Evolutionary conservation across 2,797 vertebrate species (phyloP), one percentile per base, ranked within the genome.

Genomic region (Ptychobarbus kaznakovi): DNA sequence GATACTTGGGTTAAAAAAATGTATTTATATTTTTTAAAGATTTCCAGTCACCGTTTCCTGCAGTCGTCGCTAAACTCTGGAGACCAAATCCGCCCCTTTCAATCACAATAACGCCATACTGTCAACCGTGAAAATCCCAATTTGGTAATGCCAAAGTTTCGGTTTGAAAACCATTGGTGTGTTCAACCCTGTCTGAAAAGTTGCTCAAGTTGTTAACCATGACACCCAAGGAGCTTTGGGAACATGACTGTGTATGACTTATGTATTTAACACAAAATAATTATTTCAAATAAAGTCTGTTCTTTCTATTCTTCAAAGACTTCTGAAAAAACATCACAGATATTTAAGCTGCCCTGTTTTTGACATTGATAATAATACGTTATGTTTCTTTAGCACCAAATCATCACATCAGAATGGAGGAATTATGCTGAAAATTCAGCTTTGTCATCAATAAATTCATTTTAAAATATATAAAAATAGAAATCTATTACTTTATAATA

Each of bases 111-210:
- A 80, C 38, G 11, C 20, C 58, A 51, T 66, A 18, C 65, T 83
- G 85, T 83, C 85, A 86, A 56, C 69, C 18, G 49, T 72, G 46
- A 69, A 78, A 63, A 78, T 86, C 61, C 72, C 80, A 69, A 82
- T 82, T 73, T 81, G 49, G 74, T 75, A 51, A 58, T 56, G 74
- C 0, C 4, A 78, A 84, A 78, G 35, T 79, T 79, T 77, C 9
- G 11, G 46, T 58, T 75, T 66, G 46, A 77, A 68, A 77, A 77
- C 44, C 46, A 42, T 40, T 9, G 74, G 63, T 84, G 74, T 78
- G 32, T 77, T 76, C 63, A 84, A 32, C 46, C 35, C 63, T 84
- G 63, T 78, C 74, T 69, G 49, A 46, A 76, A 61, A 61, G 73
- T 77, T 77, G 7, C 15, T 68, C 16, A 65, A 42, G 35, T 56